A percentile compares a stretch with the other conserved stretches of the same genome.
Conservation (phyloP, 2,113 vertebrate genomes). For the Pionites leucogaster region DNA sequence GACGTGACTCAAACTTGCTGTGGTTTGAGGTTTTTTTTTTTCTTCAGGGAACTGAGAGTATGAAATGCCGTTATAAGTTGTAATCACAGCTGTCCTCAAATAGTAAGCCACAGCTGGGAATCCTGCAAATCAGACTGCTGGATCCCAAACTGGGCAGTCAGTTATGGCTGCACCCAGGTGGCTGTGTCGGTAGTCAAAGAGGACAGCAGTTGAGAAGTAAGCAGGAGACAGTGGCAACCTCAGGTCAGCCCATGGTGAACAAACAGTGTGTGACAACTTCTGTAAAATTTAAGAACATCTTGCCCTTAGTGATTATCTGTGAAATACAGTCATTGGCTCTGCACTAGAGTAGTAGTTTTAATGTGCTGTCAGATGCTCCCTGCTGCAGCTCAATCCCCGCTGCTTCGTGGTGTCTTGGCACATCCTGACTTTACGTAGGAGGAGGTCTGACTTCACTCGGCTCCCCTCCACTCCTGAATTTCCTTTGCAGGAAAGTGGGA, state of each 20-base stretch:
- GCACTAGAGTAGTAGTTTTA: neutral
- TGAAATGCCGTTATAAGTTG: neutral
- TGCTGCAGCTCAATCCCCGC: neutral
- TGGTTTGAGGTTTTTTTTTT: neutral
- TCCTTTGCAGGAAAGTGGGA: neutral
- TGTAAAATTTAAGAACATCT: neutral
- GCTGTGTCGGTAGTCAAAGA: neutral
- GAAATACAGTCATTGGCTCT: neutral
- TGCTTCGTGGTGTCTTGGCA: neutral
- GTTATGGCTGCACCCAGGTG: neutral
- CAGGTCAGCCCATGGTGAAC: neutral
- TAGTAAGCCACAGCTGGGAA: neutral
- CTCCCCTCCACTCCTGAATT: neutral
- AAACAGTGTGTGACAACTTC: neutral
- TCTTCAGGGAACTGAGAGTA: neutral
- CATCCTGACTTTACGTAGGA: accelerated
- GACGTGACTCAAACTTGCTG: neutral
- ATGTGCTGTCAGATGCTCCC: neutral
- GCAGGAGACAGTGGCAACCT: neutral
- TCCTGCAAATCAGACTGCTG: neutral
- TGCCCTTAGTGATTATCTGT: neutral
- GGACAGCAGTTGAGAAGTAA: neutral
- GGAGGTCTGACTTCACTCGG: neutral
- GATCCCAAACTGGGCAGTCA: neutral
- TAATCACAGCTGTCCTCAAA: neutral